phyloP scores from a whole-genome alignment of 2,113 vertebrate species.

The Scatophagus argus region DNA sequence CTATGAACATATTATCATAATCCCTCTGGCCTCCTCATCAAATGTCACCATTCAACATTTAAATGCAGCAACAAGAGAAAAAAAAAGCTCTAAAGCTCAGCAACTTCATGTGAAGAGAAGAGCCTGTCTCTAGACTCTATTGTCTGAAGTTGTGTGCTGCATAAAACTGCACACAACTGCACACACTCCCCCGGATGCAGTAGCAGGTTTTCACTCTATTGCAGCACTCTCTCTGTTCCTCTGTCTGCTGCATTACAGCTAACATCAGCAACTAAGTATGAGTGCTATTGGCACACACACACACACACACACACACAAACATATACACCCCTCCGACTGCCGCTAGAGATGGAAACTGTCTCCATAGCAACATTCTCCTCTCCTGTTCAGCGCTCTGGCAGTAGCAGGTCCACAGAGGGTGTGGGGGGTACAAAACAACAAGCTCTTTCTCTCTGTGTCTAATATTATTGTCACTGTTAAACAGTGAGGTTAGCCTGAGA shows the following conservation, averaged over 20 bases:
- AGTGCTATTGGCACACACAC: constrained; percentile 58
- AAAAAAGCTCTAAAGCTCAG: too few relatives aligned
- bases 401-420: constrained; percentile 80
- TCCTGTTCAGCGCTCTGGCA: constrained; percentile 82
- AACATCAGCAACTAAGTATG: constrained; percentile 67
- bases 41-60: constrained; percentile 37
- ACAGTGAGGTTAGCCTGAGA: constrained; percentile 29
- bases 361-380: constrained; percentile 91
- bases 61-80: too few relatives aligned
- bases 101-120: constrained; percentile 17
- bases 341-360: constrained; percentile 81
- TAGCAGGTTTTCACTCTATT: constrained; percentile 59
- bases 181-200: constrained; percentile 38
- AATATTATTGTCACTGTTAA: constrained; percentile 51
- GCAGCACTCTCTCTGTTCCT: constrained; percentile 54
- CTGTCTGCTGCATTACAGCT: constrained; percentile 69
- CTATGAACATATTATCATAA: constrained; percentile 26
- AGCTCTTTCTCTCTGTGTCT: constrained; percentile 19
- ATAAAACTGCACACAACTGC: constrained; percentile 37
- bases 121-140: constrained; percentile 38
- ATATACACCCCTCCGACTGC: constrained; percentile 47
- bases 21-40: constrained; percentile 37
- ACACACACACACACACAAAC: constrained; percentile 29
- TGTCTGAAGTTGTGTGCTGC: constrained; percentile 56
- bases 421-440: constrained; percentile 71